Conservation (phyloP, 2,797 vertebrate species). For the Sebastes trivittatus region DNA sequence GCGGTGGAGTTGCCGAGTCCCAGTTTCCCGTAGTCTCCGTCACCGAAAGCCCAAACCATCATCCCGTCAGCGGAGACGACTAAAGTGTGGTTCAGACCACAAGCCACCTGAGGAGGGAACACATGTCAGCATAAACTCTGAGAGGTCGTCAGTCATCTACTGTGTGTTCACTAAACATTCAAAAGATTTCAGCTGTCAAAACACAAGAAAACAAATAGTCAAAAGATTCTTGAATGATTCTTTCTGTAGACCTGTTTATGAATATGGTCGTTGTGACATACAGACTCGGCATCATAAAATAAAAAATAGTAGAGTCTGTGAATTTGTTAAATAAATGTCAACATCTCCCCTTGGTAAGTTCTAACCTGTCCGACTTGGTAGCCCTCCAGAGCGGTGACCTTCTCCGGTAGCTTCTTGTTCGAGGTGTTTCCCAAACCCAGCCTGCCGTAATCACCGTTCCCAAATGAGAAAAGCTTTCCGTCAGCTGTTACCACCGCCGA, state of each 20-base stretch:
- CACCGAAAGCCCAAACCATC: slow-evolving; percentile 87
- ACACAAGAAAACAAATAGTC: background rate
- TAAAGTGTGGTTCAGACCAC: slow-evolving; percentile 86
- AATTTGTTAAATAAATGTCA: background rate
- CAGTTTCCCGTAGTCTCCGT: slow-evolving; percentile 87
- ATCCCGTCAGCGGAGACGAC: slow-evolving; percentile 83
- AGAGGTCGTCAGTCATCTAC: background rate
- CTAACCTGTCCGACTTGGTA: slow-evolving; percentile 82
- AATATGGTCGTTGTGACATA: background rate
- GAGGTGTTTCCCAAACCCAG: slow-evolving; percentile 86
- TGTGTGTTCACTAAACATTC: background rate
- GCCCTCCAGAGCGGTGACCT: slow-evolving; percentile 83
- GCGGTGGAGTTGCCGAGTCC: slow-evolving; percentile 86
- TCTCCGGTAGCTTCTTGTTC: slow-evolving; percentile 87
- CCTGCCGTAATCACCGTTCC: slow-evolving; percentile 86
- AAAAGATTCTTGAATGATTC: background rate
- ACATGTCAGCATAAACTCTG: background rate
- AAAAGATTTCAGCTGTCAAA: background rate
- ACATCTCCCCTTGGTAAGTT: background rate
- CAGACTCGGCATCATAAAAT: background rate
- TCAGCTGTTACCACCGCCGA: slow-evolving; percentile 85
- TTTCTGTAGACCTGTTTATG: background rate
- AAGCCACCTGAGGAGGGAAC: slow-evolving; percentile 78
- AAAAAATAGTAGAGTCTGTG: background rate
- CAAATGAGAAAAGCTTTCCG: slow-evolving; percentile 86